Base-by-base conservation (phyloP, 2,888 invertebrate genomes). In the Pycnomerus fuliginosus region DNA sequence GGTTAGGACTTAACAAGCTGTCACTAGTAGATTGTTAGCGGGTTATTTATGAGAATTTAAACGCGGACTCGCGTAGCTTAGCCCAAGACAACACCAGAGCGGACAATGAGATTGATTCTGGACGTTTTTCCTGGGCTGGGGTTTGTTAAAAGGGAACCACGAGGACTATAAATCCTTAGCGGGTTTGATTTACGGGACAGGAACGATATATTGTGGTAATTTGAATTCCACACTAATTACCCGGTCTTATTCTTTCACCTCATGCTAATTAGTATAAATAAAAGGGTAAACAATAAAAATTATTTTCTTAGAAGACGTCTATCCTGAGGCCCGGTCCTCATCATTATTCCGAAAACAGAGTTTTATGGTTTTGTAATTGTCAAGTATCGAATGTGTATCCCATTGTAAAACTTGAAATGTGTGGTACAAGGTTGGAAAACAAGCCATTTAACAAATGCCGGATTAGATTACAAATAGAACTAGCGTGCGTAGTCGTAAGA, bases 1-100 rank as follows among this genome's bases (percentile, higher is more conserved):
- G 73, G 73, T 73, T 73, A 73, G 72, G 69, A 71, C 72, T 73
- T 73, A 73, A 73, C 73, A 72, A 73, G 73, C 73, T 73, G 73
- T 73, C 73, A 72, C 70, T 70, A 67, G 71, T 65, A 70, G 73
- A 73, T 73, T 73, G 73, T 73, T 73, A 73, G 71, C 69, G 67
- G 60, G 69, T 73, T 72, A 73, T 73, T 73, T 73, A 73, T 73
- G 72, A 73, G 72, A 73, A 68, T 73, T 73, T 73, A 73, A 73
- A 73, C 70, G 72, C 68, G 62, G 63, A 58, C 62, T 58, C 52
- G 59, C 52, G 62, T 64, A 66, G 63, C 63, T 55, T 53, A 44
- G 50, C 45, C 44, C 58, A 53, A 45, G 29, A 49, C 55, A 42
- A 33, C 48, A 41, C 41, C 35, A 31, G 47, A 56, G 53, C 55